Percentiles rank a stretch among this genome's conserved stretches.
Evolutionary conservation across 2,797 vertebrate genomes (phyloP).

Genomic region (Xenops minutus): DNA sequence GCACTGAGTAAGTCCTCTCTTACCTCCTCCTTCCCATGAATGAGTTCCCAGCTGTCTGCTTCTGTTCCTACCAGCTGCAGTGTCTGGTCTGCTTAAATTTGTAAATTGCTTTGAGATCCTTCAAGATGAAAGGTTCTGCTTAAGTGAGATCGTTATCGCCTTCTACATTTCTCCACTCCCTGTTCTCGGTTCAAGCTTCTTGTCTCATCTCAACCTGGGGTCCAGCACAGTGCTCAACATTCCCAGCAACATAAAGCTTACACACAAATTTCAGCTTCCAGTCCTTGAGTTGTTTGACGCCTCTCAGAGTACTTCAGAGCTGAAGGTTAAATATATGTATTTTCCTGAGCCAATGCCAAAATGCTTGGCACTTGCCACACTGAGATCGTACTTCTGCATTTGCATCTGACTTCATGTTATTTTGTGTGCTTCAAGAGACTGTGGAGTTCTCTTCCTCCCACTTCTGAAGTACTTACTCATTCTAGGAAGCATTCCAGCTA

Average conservation of each 20-base stretch:
- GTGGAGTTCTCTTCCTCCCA: conserved; percentile 57
- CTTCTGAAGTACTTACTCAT: conserved; percentile 59
- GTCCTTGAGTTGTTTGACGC: not conserved
- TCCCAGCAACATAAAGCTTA: not conserved
- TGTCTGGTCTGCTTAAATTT: conserved; percentile 55
- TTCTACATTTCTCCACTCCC: conserved; percentile 39
- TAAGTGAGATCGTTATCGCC: conserved; percentile 31
- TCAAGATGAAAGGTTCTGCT: conserved; percentile 47
- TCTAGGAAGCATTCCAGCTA: conserved; percentile 56
- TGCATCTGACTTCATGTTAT: conserved; percentile 45
- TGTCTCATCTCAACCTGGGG: not conserved
- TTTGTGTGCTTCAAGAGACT: conserved; percentile 48
- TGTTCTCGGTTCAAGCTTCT: conserved; percentile 2
- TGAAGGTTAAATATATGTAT: conserved; percentile 47
- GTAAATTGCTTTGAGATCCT: conserved; percentile 56
- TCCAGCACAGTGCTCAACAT: not conserved
- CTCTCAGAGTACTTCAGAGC: conserved; percentile 6
- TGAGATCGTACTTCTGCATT: conserved; percentile 13
- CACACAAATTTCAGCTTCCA: not conserved
- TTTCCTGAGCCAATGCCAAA: conserved; percentile 16
- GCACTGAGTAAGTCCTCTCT: not conserved
- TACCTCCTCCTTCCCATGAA: conserved; percentile 4
- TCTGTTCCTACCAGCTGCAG: conserved; percentile 51
- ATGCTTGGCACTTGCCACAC: conserved; percentile 15
- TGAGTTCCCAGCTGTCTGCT: conserved; percentile 37